Evolutionary conservation across 2,888 invertebrate genomes (phyloP), one percentile per base, ranked within the genome.

Genomic region (Sesia bembeciformis): DNA sequence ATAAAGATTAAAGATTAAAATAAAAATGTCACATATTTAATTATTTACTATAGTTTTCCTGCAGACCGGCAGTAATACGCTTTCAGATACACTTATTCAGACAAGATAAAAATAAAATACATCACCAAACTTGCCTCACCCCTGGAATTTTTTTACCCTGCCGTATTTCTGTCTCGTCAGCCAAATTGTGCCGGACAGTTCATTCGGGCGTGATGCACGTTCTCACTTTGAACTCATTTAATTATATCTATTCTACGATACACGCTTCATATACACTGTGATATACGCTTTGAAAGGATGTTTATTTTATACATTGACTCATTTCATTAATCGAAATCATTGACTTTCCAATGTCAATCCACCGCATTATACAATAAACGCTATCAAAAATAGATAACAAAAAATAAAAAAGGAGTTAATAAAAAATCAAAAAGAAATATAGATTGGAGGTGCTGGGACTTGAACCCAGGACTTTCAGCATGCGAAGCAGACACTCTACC

Each of bases 381-480:
- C 23, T 23, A 23, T 23, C 23, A 23, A 23, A 23, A 23, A 23
- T 23, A 23, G 2, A 2, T 23, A 23, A 23, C 23, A 23, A 23
- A 23, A 23, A 23, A 23, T 23, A 23, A 23, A 23, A 23, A 23
- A 23, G 1, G 23, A 2, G 23, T 23, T 23, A 23, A 23, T 23
- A 23, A 23, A 23, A 23, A 23, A 23, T 23, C 1, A 23, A 23
- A 23, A 23, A 23, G 23, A 23, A 23, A 23, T 23, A 23, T 23
- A 1, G 0, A 67, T 59, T 91, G 91, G 91, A 91, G 91, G 86
- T 90, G 90, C 90, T 90, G 91, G 91, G 91, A 91, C 90, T 91
- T 90, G 91, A 91, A 91, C 91, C 91, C 91, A 90, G 90, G 91
- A 91, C 91, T 91, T 91, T 91, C 91, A 90, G 91, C 91, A 91